phyloP scores from a whole-genome alignment of 2,797 vertebrate species.

The Falco biarmicus region DNA sequence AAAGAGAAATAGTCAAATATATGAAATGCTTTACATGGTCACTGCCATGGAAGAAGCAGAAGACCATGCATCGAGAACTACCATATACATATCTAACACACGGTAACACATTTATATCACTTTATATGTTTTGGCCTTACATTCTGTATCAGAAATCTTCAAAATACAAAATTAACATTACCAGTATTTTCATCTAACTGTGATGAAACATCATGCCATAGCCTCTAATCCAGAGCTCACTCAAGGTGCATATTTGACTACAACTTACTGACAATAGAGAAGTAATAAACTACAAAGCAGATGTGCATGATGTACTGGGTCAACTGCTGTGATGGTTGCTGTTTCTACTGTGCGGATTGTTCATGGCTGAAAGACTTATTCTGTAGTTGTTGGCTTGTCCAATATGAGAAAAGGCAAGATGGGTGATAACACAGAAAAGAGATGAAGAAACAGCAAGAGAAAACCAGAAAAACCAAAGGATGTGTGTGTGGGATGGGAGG shows the following conservation, averaged over 20 bases:
- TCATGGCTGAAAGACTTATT: not conserved
- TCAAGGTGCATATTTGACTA: not conserved
- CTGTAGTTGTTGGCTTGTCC: not conserved
- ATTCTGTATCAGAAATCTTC: not conserved
- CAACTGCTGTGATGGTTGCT: not conserved
- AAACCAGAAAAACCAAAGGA: not conserved
- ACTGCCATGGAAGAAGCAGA: not conserved
- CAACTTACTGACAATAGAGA: not conserved
- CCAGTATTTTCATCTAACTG: not conserved
- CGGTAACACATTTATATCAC: not conserved
- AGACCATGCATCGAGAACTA: not conserved
- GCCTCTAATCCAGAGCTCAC: not conserved
- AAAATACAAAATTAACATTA: not conserved
- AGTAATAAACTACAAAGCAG: not conserved
- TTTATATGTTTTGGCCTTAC: not conserved
- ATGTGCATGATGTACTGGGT: not conserved
- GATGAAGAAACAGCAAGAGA: not conserved
- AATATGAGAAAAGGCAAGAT: not conserved
- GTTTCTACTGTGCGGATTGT: not conserved
- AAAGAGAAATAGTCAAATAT: not conserved
- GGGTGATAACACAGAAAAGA: not conserved
- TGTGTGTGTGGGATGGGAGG: not conserved
- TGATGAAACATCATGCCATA: not conserved
- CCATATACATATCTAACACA: not conserved
- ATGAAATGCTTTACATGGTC: not conserved